These are phyloP conservation scores for Brachymystax lenok DNA, from an alignment of 2,797 vertebrate species.

Conservation along the genomic window DNA sequence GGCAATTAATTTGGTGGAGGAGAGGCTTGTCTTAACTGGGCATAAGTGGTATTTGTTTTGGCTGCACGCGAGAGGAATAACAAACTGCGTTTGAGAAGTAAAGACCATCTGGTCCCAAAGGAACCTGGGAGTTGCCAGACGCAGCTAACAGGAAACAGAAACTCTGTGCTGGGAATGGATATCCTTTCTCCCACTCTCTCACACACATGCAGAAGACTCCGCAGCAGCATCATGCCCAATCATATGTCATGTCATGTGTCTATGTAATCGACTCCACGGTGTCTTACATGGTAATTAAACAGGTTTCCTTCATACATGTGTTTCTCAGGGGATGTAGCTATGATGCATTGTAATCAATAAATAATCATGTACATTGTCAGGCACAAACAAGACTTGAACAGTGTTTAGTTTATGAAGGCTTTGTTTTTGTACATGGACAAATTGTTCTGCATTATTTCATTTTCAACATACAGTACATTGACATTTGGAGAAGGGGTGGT, in stretches of 20 bases:
- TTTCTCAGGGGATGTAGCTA: conserved; percentile 35
- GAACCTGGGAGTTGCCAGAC: conserved; percentile 63
- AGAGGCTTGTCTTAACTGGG: conserved; percentile 73
- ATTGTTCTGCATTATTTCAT: conserved; percentile 36
- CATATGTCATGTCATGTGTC: conserved; percentile 35
- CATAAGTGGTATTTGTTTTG: conserved; percentile 74
- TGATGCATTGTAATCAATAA: conserved; percentile 63
- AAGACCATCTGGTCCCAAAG: conserved; percentile 73
- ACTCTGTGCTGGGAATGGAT: conserved; percentile 50
- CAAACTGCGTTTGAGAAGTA: conserved; percentile 68
- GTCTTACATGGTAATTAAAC: conserved; percentile 34
- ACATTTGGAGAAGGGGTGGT: not conserved
- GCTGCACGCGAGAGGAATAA: conserved; percentile 65
- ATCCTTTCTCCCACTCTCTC: conserved; percentile 14
- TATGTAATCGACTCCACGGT: conserved; percentile 31
- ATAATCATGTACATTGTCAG: conserved; percentile 54
- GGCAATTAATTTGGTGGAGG: conserved; percentile 59
- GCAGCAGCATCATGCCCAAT: conserved; percentile 7
- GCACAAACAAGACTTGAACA: conserved; percentile 50
- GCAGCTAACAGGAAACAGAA: conserved; percentile 68
- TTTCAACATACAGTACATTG: conserved; percentile 27
- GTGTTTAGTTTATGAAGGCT: conserved; percentile 47
- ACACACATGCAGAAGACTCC: conserved; percentile 33
- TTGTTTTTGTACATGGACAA: no score
- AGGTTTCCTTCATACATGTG: conserved; percentile 43